Evolutionary conservation across 2,888 invertebrate species (phyloP).

Genomic region (Yponomeuta malinellus): DNA sequence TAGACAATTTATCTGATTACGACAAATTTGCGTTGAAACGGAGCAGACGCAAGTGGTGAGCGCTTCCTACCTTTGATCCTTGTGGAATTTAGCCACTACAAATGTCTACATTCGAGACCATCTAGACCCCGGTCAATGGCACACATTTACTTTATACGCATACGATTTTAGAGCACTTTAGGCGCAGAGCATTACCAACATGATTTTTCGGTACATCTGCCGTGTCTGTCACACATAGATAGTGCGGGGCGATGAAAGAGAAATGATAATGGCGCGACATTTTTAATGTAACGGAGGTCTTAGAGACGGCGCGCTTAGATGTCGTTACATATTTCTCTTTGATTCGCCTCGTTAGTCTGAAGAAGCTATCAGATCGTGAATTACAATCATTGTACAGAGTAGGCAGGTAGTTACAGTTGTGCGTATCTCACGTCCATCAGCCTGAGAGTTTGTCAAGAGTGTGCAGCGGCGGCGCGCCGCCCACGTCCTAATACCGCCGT

Average conservation of each 20-base stretch:
- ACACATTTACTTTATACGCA: constrained; percentile 42
- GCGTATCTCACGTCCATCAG: constrained; percentile 11
- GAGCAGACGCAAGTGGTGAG: constrained; percentile 47
- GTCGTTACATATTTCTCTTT: not conserved
- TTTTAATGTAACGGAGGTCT: not conserved
- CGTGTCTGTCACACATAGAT: not conserved
- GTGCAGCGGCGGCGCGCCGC: constrained; percentile 1
- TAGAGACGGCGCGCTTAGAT: not conserved
- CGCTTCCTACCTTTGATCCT: constrained; percentile 52
- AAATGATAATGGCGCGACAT: constrained; percentile 9
- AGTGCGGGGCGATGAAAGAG: not conserved
- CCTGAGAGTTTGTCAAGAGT: constrained; percentile 5
- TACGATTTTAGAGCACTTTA: constrained; percentile 19
- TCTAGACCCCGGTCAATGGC: constrained; percentile 45
- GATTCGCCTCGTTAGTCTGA: not conserved
- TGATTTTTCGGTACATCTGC: not conserved
- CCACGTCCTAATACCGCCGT: constrained; percentile 12
- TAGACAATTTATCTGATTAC: constrained; percentile 54
- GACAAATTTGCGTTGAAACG: constrained; percentile 51
- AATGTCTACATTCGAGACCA: constrained; percentile 30
- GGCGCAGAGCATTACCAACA: not conserved
- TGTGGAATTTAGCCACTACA: constrained; percentile 38
- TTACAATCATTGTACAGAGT: not conserved
- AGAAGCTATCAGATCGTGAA: not conserved
- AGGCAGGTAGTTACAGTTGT: not conserved